These are phyloP conservation scores for Apogon talboti DNA, from an alignment of 2,797 vertebrate species.

Conservation along the genomic window DNA sequence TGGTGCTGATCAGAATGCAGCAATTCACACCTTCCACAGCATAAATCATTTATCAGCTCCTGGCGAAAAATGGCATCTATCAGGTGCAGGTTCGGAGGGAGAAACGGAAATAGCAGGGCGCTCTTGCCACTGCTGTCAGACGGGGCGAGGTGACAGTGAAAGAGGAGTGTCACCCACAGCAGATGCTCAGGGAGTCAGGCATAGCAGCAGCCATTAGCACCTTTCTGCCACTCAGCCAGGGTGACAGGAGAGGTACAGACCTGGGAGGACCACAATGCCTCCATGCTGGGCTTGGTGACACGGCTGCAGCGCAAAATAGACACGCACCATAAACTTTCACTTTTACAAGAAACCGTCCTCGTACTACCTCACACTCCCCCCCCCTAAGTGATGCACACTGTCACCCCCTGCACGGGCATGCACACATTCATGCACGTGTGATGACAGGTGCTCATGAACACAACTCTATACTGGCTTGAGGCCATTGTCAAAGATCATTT, in stretches of 20 bases:
- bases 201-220: constrained; percentile 85
- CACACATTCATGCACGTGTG: constrained; percentile 41
- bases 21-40: constrained; percentile 50
- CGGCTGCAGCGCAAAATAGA: constrained; percentile 44
- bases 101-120: constrained; percentile 69
- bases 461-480: constrained; percentile 61
- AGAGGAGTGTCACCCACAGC: constrained; percentile 82
- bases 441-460: constrained; percentile 59
- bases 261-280: constrained; percentile 64
- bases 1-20: constrained; percentile 60
- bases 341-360: constrained; percentile 46
- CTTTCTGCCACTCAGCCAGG: constrained; percentile 81
- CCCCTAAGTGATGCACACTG: constrained; percentile 22
- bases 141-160: constrained; percentile 72
- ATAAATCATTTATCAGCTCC: constrained; percentile 74
- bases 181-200: constrained; percentile 83
- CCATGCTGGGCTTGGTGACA: constrained; percentile 60
- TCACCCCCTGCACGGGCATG: constrained; percentile 19
- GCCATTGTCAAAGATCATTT: constrained; percentile 70
- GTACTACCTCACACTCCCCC: constrained; percentile 25
- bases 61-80: constrained; percentile 60
- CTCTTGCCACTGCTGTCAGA: constrained; percentile 70
- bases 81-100: constrained; percentile 68
- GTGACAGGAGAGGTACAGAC: constrained; percentile 76
- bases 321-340: constrained; percentile 62